Evolutionary conservation across 1,140 invertebrate species (phyloP).

Genomic region (Metaphire vulgaris): DNA sequence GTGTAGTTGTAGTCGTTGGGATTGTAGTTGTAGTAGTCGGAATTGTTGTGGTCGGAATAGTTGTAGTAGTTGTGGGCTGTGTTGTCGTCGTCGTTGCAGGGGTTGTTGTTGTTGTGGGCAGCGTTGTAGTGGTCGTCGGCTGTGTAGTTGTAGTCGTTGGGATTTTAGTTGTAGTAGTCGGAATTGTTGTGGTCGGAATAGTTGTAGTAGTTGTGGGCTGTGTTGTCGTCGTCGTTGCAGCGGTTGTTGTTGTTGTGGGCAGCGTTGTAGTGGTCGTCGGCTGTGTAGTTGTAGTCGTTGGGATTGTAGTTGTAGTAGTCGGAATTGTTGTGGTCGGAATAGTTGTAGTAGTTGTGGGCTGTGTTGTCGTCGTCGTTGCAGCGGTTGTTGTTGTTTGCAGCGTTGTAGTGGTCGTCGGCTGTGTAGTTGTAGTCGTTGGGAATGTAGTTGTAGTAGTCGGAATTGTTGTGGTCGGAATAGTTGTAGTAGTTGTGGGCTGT

Average conservation of each 20-base stretch:
- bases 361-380: no score
- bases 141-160: background rate
- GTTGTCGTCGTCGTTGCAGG: no score
- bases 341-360: no score
- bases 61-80: no score
- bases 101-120: background rate
- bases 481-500: background rate
- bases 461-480: background rate
- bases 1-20: background rate
- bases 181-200: background rate
- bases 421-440: background rate
- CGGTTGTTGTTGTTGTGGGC: background rate
- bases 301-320: background rate
- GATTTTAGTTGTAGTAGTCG: background rate
- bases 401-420: background rate
- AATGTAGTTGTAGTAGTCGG: background rate
- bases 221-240: background rate
- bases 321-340: no score
- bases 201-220: no score
- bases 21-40: background rate
- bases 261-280: background rate
- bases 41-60: background rate
- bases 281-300: background rate
- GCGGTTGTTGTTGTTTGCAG: background rate
- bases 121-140: background rate